Conservation (phyloP, 2,797 vertebrate genomes). For the Morus bassanus region DNA sequence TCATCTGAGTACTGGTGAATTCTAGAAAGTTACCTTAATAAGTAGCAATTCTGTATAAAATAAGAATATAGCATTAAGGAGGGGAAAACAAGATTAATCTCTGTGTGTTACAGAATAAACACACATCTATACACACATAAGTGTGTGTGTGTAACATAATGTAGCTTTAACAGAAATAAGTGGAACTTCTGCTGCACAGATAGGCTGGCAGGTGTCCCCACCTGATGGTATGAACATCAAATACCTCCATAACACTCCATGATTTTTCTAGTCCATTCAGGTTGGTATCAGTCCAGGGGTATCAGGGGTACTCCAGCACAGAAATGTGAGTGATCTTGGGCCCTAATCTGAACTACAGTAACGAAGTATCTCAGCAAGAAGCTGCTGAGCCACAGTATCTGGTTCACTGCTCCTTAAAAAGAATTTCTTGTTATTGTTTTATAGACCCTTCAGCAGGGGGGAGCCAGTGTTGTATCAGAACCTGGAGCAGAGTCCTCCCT, state of each 20-base stretch:
- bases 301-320: background rate
- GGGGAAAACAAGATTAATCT: background rate
- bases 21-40: background rate
- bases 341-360: background rate
- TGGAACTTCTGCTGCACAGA: background rate
- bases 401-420: background rate
- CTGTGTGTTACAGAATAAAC: background rate
- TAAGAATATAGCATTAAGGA: background rate
- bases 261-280: background rate
- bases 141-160: background rate
- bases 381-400: background rate
- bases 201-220: background rate
- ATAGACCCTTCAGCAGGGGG: background rate
- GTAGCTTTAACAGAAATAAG: background rate
- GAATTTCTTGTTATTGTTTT: background rate
- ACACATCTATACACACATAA: fast-evolving
- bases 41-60: background rate
- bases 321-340: background rate
- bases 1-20: background rate
- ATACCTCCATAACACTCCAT: fast-evolving
- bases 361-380: background rate
- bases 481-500: background rate
- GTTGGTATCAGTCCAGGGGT: background rate
- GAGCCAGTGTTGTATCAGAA: background rate
- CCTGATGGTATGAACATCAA: background rate